phyloP scores from a whole-genome alignment of 2,113 vertebrate species.

The Morone saxatilis region DNA sequence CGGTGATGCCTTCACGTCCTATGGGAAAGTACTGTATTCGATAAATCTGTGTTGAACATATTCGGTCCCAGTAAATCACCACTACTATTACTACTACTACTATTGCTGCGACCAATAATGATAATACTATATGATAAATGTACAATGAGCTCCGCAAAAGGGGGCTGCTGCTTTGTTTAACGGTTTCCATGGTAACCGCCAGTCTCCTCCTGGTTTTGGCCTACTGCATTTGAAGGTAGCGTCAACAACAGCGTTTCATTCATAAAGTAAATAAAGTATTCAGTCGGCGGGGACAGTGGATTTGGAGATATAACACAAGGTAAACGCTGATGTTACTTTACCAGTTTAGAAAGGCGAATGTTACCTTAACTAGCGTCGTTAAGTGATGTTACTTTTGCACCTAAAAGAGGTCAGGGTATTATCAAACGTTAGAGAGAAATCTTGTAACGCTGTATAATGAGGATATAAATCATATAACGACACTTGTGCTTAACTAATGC shows the following conservation, averaged over 20 bases:
- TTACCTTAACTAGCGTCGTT: no score
- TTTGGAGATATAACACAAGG: neutral
- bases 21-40: neutral
- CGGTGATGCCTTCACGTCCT: neutral
- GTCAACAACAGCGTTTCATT: neutral
- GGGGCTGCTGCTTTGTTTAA: no score
- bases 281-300: neutral
- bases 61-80: no score
- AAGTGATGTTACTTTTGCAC: neutral
- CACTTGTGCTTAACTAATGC: no score
- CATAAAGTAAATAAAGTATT: neutral
- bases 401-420: no score
- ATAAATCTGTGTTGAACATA: neutral
- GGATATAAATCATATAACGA: no score
- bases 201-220: neutral
- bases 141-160: no score
- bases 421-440: no score
- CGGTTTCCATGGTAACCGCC: conserved; percentile 47
- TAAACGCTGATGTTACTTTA: neutral
- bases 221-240: conserved; percentile 6
- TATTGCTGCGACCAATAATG: neutral
- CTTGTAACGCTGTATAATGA: no score
- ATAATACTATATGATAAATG: no score
- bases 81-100: neutral
- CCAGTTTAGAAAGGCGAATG: rapidly evolving